A percentile compares a stretch with the other conserved stretches of the same genome.
Conservation (phyloP, 1,140 invertebrate species). For the Formica selysi region DNA sequence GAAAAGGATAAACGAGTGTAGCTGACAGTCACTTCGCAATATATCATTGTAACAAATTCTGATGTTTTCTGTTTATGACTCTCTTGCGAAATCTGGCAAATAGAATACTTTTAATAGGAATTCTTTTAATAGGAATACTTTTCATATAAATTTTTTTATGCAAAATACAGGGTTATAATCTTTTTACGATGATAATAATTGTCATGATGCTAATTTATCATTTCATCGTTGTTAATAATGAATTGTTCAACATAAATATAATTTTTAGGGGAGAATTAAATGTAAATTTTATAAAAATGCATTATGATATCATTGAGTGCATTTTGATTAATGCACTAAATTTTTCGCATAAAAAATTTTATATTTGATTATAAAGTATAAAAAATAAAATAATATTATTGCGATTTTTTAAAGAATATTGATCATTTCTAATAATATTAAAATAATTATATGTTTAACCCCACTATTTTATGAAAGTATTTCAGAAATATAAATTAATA, state of each 20-base stretch:
- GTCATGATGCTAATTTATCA: neutral
- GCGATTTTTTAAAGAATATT: neutral
- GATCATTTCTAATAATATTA: neutral
- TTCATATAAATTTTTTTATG: neutral
- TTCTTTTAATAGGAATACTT: neutral
- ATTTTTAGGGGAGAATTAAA: neutral
- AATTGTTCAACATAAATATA: neutral
- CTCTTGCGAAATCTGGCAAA: constrained; percentile 2
- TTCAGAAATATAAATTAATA: neutral
- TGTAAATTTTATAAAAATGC: neutral
- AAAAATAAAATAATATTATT: neutral
- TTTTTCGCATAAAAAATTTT: neutral
- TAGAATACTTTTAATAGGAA: neutral
- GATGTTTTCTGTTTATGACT: neutral
- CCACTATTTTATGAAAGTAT: neutral
- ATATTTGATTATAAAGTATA: neutral
- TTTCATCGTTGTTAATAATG: neutral
- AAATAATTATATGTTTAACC: neutral
- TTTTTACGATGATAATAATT: neutral
- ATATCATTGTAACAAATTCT: constrained; percentile 30
- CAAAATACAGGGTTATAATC: neutral
- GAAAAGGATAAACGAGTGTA: constrained; percentile 3
- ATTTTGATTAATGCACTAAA: neutral
- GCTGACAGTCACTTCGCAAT: constrained; percentile 5
- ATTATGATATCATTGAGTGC: neutral